Evolutionary conservation across 2,797 vertebrate species (phyloP).

Genomic region (Chrysocyon brachyurus): DNA sequence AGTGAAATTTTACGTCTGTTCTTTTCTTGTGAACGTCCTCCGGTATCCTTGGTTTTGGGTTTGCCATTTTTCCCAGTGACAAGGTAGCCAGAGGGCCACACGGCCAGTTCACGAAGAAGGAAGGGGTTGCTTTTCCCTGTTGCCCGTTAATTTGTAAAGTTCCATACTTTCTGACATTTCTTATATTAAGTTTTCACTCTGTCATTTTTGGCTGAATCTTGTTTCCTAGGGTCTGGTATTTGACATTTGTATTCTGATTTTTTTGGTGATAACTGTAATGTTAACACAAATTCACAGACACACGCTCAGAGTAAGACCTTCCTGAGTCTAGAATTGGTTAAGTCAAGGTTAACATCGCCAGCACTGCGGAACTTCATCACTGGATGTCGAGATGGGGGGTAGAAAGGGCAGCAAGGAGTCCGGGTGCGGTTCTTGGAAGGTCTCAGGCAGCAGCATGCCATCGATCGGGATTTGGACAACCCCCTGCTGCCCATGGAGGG

Average conservation of each 20-base stretch:
- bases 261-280: not conserved
- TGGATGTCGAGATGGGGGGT: rapidly evolving
- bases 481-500: rapidly evolving
- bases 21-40: rapidly evolving
- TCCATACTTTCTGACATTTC: not conserved
- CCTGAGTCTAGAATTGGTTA: not conserved
- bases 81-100: not conserved
- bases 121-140: no score
- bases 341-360: not conserved
- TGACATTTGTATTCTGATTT: not conserved
- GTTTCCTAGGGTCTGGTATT: not conserved
- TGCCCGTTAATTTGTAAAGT: not conserved
- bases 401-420: not conserved
- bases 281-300: not conserved
- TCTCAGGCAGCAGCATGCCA: rapidly evolving
- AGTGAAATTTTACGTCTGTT: rapidly evolving
- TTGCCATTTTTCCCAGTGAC: not conserved
- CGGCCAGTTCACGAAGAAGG: rapidly evolving
- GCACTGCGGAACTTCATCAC: rapidly evolving
- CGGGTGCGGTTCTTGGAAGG: not conserved
- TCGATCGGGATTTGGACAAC: rapidly evolving
- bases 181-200: not conserved
- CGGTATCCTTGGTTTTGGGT: not conserved
- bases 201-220: not conserved
- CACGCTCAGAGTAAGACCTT: not conserved